Base-by-base conservation (phyloP, 2,888 invertebrate genomes). In the Myopa testacea region DNA sequence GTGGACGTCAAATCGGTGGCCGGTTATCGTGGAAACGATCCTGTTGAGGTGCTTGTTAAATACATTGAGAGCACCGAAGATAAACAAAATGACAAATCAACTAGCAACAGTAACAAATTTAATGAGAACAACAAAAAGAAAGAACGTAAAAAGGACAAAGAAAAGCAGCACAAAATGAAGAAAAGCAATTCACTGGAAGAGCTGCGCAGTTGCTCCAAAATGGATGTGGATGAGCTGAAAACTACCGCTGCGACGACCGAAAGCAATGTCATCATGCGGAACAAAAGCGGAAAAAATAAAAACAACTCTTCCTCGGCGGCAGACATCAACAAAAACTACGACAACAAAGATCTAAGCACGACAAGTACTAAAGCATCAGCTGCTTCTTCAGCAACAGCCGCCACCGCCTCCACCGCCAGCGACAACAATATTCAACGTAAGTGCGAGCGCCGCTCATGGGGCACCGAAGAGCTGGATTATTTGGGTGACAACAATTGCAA, bases 101-200 rank as follows among this genome's bases (percentile, higher is more conserved):
- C 16, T 5, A 52, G 50, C 76, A 65, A 65, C 52, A 75, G 55
- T 55, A 77, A 72, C 4, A 81, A 82, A 74, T 78, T 81, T 26
- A 79, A 79, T 26, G 83, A 83, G 40, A 80, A 78, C 26, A 82
- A 72, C 82, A 86, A 81, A 82, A 84, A 84, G 75, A 91, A 91
- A 71, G 91, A 91, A 81, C 89, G 91, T 80, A 89, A 87, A 76
- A 88, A 86, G 77, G 82, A 85, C 83, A 90, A 90, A 62, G 90
- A 91, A 78, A 86, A 84, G 62, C 84, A 86, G 65, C 84, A 87
- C 12, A 89, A 90, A 75, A 85, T 89, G 52, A 93, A 94, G 86
- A 94, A 95, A 82, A 93, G 94, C 81, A 93, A 94, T 86, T 95
- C 95, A 50, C 90, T 96, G 83, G 95, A 95, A 88, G 96, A 96